Evolutionary conservation across 2,113 vertebrate species (phyloP).

Genomic region (Callithrix jacchus): DNA sequence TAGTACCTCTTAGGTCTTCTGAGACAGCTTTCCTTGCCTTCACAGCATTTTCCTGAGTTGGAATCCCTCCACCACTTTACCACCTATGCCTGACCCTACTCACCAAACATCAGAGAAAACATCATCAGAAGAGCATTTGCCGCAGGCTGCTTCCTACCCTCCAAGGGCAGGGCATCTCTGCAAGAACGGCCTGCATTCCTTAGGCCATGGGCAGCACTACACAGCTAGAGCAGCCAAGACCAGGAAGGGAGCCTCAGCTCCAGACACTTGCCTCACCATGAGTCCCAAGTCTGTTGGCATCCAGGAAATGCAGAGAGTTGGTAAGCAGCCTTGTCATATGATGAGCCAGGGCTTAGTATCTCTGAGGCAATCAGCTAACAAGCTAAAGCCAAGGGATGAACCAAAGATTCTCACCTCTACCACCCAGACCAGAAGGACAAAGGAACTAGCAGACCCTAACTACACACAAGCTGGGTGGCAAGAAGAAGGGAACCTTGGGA

Average conservation of each 20-base stretch:
- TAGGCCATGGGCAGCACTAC: constrained; percentile 58
- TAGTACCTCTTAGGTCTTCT: neutral
- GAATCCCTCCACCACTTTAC: constrained; percentile 82
- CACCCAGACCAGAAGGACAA: constrained; percentile 73
- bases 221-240: neutral
- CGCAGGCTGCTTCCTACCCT: constrained; percentile 60
- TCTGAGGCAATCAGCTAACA: constrained; percentile 55
- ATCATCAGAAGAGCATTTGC: constrained; percentile 84
- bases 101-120: constrained; percentile 78
- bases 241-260: neutral
- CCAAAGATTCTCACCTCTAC: constrained; percentile 64
- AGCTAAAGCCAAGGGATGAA: constrained; percentile 66
- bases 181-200: constrained; percentile 80
- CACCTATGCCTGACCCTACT: constrained; percentile 71
- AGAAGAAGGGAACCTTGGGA: constrained; percentile 12
- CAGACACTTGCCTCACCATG: neutral
- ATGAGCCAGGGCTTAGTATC: constrained; percentile 66
- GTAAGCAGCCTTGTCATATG: constrained; percentile 45
- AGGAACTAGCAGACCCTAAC: constrained; percentile 63
- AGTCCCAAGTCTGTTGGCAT: neutral
- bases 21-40: constrained; percentile 64
- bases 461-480: constrained; percentile 46
- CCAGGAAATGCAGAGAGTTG: constrained; percentile 65
- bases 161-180: constrained; percentile 17
- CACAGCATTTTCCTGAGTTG: constrained; percentile 87